Percentiles rank a stretch among this genome's conserved stretches.
Conservation (phyloP, 2,888 invertebrate genomes). For the Tinea trinotella region DNA sequence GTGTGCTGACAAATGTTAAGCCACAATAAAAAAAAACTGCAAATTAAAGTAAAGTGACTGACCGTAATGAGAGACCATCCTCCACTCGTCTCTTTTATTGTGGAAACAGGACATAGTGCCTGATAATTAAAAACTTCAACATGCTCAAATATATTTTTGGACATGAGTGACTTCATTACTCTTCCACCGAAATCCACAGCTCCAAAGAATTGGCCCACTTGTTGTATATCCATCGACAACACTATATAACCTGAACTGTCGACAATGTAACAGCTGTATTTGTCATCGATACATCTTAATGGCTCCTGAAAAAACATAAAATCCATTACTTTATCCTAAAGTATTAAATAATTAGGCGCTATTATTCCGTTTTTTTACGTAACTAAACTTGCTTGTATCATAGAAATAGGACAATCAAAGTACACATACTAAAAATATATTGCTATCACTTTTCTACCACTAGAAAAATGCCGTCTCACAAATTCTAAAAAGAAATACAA, state of each 20-base stretch:
- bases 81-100: slow-evolving; percentile 30
- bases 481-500: too few species aligned
- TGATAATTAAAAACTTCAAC: slow-evolving; percentile 90
- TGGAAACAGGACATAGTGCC: slow-evolving; percentile 75
- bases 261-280: slow-evolving; percentile 87
- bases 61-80: slow-evolving; percentile 48
- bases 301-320: slow-evolving; percentile 36
- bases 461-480: too few species aligned
- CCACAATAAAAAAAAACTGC: too few species aligned
- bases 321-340: too few species aligned
- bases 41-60: too few species aligned
- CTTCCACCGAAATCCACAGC: slow-evolving; percentile 76
- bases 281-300: slow-evolving; percentile 62
- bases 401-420: too few species aligned
- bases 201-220: slow-evolving; percentile 90
- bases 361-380: background rate
- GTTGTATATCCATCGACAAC: slow-evolving; percentile 75
- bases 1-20: too few species aligned
- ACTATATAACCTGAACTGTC: slow-evolving; percentile 94
- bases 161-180: slow-evolving; percentile 82
- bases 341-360: background rate
- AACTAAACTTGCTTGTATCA: too few species aligned
- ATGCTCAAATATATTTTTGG: slow-evolving; percentile 79
- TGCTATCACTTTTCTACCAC: too few species aligned
- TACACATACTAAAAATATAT: too few species aligned